Base-by-base conservation (phyloP, 2,888 invertebrate genomes). In the Perizoma flavofasciatum region DNA sequence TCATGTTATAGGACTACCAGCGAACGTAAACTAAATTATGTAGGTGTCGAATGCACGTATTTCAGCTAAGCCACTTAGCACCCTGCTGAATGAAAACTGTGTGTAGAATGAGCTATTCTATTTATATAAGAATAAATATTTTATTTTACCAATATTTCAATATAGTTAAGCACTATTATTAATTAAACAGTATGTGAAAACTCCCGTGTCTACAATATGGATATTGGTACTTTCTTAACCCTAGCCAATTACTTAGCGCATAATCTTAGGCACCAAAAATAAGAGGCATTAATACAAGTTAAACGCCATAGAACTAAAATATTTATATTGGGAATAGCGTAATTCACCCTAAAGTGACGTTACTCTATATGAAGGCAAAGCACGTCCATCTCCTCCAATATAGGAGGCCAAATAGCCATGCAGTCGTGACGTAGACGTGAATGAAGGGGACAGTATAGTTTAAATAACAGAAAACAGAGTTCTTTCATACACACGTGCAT, bases 331-430 rank as follows among this genome's bases (percentile, higher is more conserved):
- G 7, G 37, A 37, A 37, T 37, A 7, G 41, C 46, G 48, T 57
- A 59, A 66, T 58, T 33, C 53, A 50, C 43, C 52, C 40, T 50
- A 49, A 54, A 57, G 59, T 48, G 45, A 65, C 43, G 49, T 59
- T 64, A 57, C 47, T 50, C 22, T 22, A 9, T 53, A 45, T 52
- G 48, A 52, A 57, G 49, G 58, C 61, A 49, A 35, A 45, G 57
- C 62, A 61, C 64, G 62, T 66, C 37, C 43, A 22, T 22, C 44
- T 11, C 39, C 35, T 45, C 11, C 53, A 52, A 60, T 22, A 22
- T 60, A 57, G 57, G 47, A 60, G 47, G 54, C 60, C 60, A 62
- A 65, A 63, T 65, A 65, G 58, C 59, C 49, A 53, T 54, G 59
- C 63, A 62, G 43, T 57, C 60, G 54, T 55, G 51, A 59, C 46